phyloP scores from a whole-genome alignment of 2,797 vertebrate species.

The Microhierax caerulescens region DNA sequence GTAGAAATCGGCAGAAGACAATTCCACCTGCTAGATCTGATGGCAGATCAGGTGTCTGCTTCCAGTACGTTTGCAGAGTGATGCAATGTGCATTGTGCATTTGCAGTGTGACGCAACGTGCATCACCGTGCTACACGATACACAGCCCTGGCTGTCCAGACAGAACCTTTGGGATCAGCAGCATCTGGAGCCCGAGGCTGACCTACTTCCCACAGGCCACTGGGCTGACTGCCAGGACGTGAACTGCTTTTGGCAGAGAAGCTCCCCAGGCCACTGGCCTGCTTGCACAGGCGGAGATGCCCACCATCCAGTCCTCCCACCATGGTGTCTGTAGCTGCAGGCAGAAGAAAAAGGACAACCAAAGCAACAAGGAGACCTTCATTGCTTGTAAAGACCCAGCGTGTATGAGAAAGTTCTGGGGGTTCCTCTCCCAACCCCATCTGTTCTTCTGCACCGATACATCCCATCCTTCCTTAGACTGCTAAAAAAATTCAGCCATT shows the following conservation, averaged over 20 bases:
- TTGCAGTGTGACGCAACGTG: neutral
- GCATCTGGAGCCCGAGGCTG: neutral
- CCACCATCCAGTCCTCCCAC: neutral
- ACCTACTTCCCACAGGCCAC: neutral
- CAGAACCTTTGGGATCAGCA: neutral
- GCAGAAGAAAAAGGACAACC: neutral
- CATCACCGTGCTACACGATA: neutral
- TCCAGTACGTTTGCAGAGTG: neutral
- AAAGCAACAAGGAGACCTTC: neutral
- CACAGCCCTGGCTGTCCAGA: neutral
- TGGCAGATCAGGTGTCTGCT: neutral
- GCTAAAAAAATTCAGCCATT: neutral
- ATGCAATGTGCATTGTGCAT: too few relatives aligned
- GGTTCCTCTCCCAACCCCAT: rapidly evolving
- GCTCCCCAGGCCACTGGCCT: neutral
- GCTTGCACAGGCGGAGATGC: neutral
- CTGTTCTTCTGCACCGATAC: neutral
- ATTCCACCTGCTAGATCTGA: neutral
- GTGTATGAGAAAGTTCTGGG: neutral
- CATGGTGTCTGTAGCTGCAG: neutral
- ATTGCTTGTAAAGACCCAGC: neutral
- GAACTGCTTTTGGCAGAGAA: neutral
- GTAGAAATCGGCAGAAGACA: neutral
- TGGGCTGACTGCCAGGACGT: neutral
- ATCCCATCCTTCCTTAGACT: neutral